Base-by-base conservation (phyloP, 1,140 invertebrate species). In the Whitmania pigra region DNA sequence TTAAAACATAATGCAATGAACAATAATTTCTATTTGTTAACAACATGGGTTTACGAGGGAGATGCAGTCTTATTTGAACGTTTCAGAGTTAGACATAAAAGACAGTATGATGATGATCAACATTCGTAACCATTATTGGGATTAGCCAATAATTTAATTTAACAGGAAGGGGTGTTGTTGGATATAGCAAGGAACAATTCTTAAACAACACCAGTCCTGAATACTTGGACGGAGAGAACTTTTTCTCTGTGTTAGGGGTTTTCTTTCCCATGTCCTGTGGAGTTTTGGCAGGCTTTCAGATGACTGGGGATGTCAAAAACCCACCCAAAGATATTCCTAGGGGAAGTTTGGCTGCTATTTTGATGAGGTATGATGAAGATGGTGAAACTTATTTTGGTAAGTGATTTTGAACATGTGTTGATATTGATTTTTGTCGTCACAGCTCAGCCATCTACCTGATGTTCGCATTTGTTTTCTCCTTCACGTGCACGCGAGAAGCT, bases 291-390 rank as follows among this genome's bases (percentile, higher is more conserved):
- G 94, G 94, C 60, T 83, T 97, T 75, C 97, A 97, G 80, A 97
- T 97, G 94, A 94, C 92, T 81, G 93, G 93, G 20, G 94, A 97
- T 82, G 85, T 97, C 57, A 87, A 88, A 72, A 88, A 93, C 77
- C 94, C 94, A 0, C 90, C 90, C 17, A 87, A 87, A 67, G 91
- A 94, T 81, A 97, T 97, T 79, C 92, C 94, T 5, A 90, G 91
- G 82, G 94, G 94, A 54, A 95, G 94, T 5, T 82, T 97, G 49
- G 89, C 91, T 40, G 92, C 94, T 67, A 87, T 97, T 73, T 88
- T 89, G 69, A 90, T 94, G 25, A 77, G 77, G 80, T 81, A 72
- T 76, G 66, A 93, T 94, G 82, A 92, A 92, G 55, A 90, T 95
- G n/a, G 93, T 94, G 94, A 94, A 79, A 92, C 92, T 11, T 92